Conservation (phyloP, 2,888 invertebrate species). For the Seira sanloemensis region DNA sequence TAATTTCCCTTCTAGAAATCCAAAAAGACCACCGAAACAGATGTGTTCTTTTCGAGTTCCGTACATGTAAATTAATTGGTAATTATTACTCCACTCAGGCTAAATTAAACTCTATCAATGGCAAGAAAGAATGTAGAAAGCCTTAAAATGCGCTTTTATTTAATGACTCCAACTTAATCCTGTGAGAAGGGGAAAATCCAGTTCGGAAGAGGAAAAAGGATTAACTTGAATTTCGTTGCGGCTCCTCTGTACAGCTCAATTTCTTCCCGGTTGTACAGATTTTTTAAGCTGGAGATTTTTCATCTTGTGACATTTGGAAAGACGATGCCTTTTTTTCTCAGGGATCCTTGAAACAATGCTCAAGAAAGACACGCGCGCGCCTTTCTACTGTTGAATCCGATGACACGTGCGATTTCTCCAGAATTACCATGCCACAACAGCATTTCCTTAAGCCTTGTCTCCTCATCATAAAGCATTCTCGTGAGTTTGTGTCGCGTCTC, state of each 20-base stretch:
- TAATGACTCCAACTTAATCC: background rate
- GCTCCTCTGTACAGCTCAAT: too few species aligned
- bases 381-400: background rate
- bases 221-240: too few species aligned
- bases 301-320: too few species aligned
- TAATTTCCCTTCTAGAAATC: background rate
- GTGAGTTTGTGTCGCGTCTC: background rate
- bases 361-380: background rate
- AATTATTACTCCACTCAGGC: too few species aligned
- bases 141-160: background rate
- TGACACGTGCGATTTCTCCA: background rate
- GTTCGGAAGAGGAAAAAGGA: too few species aligned
- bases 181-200: background rate
- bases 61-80: too few species aligned
- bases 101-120: too few species aligned
- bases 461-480: background rate
- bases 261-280: background rate
- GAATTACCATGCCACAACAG: too few species aligned
- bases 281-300: too few species aligned
- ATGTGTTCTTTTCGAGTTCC: background rate
- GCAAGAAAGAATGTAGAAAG: background rate
- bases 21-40: background rate
- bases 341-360: background rate
- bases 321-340: background rate
- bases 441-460: too few species aligned